phyloP scores from a whole-genome alignment of 1,140 invertebrate genomes.

The Lineus longissimus region DNA sequence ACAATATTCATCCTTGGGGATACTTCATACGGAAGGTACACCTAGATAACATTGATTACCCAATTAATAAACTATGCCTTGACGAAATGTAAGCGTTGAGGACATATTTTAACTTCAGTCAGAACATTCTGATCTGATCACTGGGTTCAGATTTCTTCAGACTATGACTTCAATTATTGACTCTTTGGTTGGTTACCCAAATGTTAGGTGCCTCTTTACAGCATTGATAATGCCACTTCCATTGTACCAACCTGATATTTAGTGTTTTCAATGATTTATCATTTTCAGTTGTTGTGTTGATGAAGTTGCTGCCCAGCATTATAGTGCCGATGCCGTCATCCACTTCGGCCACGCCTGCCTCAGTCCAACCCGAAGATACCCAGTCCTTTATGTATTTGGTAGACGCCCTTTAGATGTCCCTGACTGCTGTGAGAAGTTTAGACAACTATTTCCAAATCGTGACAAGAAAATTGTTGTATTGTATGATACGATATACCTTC shows the following conservation, averaged over 20 bases:
- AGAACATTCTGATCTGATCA: not conserved
- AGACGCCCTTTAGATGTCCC: slow-evolving; percentile 27
- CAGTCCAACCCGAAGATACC: slow-evolving; percentile 64
- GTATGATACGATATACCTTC: slow-evolving; percentile 70
- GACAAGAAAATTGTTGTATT: slow-evolving; percentile 62
- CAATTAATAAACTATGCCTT: not conserved
- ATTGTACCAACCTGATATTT: too few relatives aligned
- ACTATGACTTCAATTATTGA: not conserved
- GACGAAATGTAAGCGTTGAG: not conserved
- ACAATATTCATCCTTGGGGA: slow-evolving; percentile 85
- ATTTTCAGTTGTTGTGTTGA: slow-evolving; percentile 87
- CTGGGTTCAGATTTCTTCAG: not conserved
- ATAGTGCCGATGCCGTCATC: slow-evolving; percentile 76
- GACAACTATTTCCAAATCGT: slow-evolving; percentile 22
- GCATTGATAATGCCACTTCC: too few relatives aligned
- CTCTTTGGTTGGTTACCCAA: too few relatives aligned
- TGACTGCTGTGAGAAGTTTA: slow-evolving; percentile 33
- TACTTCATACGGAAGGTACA: slow-evolving; percentile 83
- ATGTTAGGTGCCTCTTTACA: too few relatives aligned
- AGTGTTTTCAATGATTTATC: too few relatives aligned
- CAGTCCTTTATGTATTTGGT: slow-evolving; percentile 59
- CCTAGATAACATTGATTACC: not conserved
- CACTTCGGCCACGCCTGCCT: slow-evolving; percentile 90
- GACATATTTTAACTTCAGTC: not conserved
- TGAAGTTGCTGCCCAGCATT: slow-evolving; percentile 82